A percentile compares a stretch with the other conserved stretches of the same genome.
Conservation (phyloP, 2,888 invertebrate species). For the Rhaphigaster nebulosa region DNA sequence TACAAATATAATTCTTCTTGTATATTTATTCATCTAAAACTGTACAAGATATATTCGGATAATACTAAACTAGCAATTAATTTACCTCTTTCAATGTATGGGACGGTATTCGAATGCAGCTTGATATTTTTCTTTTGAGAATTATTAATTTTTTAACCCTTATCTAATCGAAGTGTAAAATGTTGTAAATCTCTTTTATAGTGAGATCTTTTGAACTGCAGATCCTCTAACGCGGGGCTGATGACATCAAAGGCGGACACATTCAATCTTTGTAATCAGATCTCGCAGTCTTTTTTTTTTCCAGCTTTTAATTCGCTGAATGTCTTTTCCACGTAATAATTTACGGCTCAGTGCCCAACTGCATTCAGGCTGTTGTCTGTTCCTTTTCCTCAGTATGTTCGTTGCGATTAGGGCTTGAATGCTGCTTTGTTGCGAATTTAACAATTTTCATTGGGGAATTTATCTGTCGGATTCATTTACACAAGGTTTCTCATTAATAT, state of each 20-base stretch:
- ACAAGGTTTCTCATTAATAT: too few species aligned
- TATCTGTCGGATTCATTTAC: neutral
- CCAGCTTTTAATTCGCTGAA: neutral
- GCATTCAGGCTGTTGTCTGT: neutral
- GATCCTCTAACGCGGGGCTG: neutral
- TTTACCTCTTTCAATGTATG: neutral
- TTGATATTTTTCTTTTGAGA: neutral
- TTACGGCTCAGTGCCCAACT: neutral
- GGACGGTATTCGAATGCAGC: neutral
- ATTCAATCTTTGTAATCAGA: neutral
- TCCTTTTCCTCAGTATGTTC: neutral
- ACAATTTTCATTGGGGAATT: neutral
- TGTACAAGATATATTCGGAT: neutral
- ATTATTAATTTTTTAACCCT: neutral
- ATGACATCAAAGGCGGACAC: neutral
- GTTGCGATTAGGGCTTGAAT: neutral
- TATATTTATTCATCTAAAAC: neutral
- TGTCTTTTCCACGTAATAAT: neutral
- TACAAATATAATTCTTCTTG: neutral
- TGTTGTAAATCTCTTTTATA: neutral
- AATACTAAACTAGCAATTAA: neutral
- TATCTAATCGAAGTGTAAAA: conserved; percentile 1
- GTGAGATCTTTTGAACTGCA: neutral
- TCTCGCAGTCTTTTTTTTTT: neutral
- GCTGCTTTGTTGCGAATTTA: neutral